phyloP scores from a whole-genome alignment of 2,888 invertebrate species.

The Drosophila aldrichi region DNA sequence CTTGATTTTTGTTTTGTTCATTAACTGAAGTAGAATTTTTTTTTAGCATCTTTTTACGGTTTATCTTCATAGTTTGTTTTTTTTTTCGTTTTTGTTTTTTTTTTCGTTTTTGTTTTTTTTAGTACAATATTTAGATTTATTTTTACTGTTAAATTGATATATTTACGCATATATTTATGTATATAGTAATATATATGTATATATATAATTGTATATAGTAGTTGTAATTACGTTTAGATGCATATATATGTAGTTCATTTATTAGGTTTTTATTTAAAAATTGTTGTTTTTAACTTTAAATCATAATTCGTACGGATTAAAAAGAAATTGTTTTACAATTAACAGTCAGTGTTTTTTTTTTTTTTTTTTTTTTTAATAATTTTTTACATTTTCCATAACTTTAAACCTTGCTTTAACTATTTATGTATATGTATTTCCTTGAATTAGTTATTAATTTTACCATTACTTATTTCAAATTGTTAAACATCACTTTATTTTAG shows the following conservation, averaged over 20 bases:
- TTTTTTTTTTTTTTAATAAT: constrained; percentile 71
- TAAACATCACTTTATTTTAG: constrained; percentile 52
- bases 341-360: constrained; percentile 85
- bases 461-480: constrained; percentile 65
- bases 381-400: constrained; percentile 70
- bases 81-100: constrained; percentile 56
- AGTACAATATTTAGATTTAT: constrained; percentile 80
- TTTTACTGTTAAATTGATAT: constrained; percentile 80
- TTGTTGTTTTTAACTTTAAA: constrained; percentile 65
- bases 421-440: constrained; percentile 63
- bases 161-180: constrained; percentile 72
- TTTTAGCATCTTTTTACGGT: constrained; percentile 23
- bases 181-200: constrained; percentile 62
- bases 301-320: constrained; percentile 65
- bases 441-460: constrained; percentile 72
- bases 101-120: constrained; percentile 72
- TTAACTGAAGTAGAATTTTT: constrained; percentile 7
- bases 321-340: constrained; percentile 85
- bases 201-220: constrained; percentile 74
- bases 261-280: constrained; percentile 66
- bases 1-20: constrained; percentile 3
- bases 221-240: constrained; percentile 78
- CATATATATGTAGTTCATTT: constrained; percentile 75
- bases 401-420: constrained; percentile 71
- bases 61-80: constrained; percentile 48